Evolutionary conservation across 64 coral and sea anemone species (phyloP).

Genomic region (Cladopsammia gracilis): DNA sequence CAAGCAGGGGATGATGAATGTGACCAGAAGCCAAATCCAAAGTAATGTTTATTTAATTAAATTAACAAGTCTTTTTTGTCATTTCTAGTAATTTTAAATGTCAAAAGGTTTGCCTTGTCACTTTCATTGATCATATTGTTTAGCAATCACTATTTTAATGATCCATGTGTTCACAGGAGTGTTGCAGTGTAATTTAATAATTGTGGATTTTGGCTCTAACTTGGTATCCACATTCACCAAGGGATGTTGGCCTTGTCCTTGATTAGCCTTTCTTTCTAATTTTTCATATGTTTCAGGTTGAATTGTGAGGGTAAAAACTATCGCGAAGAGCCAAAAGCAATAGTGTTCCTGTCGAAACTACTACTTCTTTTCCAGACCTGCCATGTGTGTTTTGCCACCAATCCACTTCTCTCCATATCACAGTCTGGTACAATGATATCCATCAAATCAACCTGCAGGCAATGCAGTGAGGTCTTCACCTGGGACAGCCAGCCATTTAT

Average conservation of each 20-base stretch:
- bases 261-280: no score
- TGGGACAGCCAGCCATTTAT: conserved; percentile 73
- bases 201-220: no score
- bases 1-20: conserved; percentile 50
- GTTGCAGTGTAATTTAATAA: no score
- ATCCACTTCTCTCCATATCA: neutral
- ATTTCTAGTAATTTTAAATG: no score
- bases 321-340: conserved; percentile 31
- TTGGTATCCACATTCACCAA: no score
- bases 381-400: conserved; percentile 30
- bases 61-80: no score
- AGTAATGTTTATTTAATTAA: conserved; percentile 4
- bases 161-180: no score
- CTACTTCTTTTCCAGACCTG: conserved; percentile 44
- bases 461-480: neutral
- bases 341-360: conserved; percentile 44
- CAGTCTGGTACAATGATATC: conserved; percentile 62
- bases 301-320: conserved; percentile 24
- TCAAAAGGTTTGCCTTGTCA: no score
- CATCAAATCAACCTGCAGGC: conserved; percentile 4
- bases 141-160: no score
- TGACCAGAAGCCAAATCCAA: conserved; percentile 36
- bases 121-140: no score
- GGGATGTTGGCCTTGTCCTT: no score
- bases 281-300: conserved; percentile 48